Base-by-base conservation (phyloP, 2,888 invertebrate genomes). In the Caenorhabditis becei region DNA sequence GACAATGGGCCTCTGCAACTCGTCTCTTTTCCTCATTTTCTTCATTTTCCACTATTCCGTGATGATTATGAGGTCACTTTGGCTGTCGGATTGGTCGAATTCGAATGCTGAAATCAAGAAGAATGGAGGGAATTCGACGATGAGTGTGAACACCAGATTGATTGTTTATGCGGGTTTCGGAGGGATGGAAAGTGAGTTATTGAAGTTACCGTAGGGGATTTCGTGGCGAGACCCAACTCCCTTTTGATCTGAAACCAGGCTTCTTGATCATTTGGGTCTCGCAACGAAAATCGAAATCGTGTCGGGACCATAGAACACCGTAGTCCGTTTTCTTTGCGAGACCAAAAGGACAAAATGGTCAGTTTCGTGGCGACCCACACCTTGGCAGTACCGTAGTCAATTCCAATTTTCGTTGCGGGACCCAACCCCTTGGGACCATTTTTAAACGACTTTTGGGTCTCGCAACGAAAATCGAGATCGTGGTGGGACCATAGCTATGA, bases 21-120 rank as follows among this genome's bases (percentile, higher is more conserved):
- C 95, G 0, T 91, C 94, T 20, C 92, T 94, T 14, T 96, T 97
- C 4, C 93, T 96, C 67, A 78, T 95, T 0, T 94, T 96, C 92
- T 95, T 96, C 91, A 93, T 95, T 2, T 18, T 81, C 47, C 78
- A 80, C 58, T 80, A 65, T 41, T n/a, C 67, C 0, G 66, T 77
- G 1, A 71, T 75, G 75, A 67, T 82, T 10, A 59, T 74, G 65
- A 35, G 83, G 23, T 83, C 83, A 5, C 51, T 83, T 0, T 83
- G 83, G 83, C 51, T 83, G 11, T 83, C 83, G 0, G 75, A 75
- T 58, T 83, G 83, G 83, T 83, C 83, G 3, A 81, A 81, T 51
- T 75, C 78, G 54, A 83, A 83, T 62, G 69, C 75, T 35, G 56
- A 59, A n/a, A 53, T 78, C 11, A 63, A 74, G 62, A 66, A 51